A percentile compares a stretch with the other conserved stretches of the same genome.
phyloP scores from a whole-genome alignment of 2,797 vertebrate genomes.

The Florisuga fusca region DNA sequence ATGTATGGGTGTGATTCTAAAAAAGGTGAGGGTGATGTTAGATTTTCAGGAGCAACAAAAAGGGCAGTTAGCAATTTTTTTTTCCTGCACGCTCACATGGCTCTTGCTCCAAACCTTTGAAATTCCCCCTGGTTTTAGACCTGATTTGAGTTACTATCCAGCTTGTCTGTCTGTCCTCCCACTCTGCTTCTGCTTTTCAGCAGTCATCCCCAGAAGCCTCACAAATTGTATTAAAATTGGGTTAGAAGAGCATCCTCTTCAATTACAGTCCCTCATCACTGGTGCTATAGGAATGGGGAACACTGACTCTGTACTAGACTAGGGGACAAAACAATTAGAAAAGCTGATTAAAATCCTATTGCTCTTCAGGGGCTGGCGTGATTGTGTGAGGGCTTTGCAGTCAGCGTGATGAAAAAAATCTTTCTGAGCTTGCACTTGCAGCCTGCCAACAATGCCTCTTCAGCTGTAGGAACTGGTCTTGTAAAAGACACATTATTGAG shows the following conservation, averaged over 20 bases:
- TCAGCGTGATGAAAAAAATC: neutral
- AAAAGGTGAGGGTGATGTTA: neutral
- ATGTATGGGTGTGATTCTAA: neutral
- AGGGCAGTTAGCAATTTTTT: neutral
- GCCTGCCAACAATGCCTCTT: neutral
- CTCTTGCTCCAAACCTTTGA: neutral
- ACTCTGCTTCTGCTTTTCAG: neutral
- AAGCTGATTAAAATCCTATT: slow-evolving; percentile 13
- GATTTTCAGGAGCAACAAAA: neutral
- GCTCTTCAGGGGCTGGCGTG: neutral
- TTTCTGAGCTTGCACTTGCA: neutral
- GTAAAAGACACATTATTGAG: neutral
- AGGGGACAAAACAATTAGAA: neutral
- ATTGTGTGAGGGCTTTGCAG: neutral
- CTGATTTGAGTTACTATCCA: neutral
- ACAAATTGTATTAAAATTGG: neutral
- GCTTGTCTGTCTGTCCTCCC: neutral
- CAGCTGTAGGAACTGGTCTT: neutral
- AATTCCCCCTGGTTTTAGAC: neutral
- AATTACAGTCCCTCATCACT: neutral
- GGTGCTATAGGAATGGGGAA: neutral
- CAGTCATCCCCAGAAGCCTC: neutral
- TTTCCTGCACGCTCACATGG: neutral
- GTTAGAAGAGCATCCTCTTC: neutral
- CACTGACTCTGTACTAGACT: neutral